phyloP scores from a whole-genome alignment of 2,797 vertebrate genomes.

The Eulemur mongoz region DNA sequence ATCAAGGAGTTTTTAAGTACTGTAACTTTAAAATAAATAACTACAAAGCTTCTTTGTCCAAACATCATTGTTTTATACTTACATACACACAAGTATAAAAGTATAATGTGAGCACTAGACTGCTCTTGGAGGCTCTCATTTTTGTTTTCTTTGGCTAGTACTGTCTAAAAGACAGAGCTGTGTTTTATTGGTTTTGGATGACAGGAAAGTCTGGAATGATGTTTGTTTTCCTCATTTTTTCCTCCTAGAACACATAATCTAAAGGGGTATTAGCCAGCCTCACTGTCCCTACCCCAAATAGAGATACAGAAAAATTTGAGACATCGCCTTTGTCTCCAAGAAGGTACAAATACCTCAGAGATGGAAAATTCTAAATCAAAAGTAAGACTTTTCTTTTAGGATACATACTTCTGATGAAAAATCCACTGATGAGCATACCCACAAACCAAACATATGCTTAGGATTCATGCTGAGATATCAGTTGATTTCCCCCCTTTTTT shows the following conservation, averaged over 20 bases:
- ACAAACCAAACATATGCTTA: conserved; percentile 76
- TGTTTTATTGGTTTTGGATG: conserved; percentile 83
- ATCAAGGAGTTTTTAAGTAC: conserved; percentile 85
- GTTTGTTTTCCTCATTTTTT: conserved; percentile 76
- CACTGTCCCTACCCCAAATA: conserved; percentile 68
- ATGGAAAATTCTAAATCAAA: conserved; percentile 73
- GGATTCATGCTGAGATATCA: conserved; percentile 79
- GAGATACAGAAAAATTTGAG: conserved; percentile 63
- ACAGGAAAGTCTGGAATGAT: conserved; percentile 83
- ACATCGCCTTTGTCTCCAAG: conserved; percentile 68
- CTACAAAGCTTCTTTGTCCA: conserved; percentile 84
- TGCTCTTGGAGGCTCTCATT: conserved; percentile 82
- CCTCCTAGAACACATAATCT: conserved; percentile 75
- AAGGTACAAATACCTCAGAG: conserved; percentile 85
- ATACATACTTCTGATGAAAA: conserved; percentile 50
- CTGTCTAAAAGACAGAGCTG: conserved; percentile 82
- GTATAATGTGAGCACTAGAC: conserved; percentile 81
- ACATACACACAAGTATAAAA: conserved; percentile 68
- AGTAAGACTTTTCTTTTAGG: conserved; percentile 18
- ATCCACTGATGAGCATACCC: conserved; percentile 50
- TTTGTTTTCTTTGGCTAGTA: conserved; percentile 83
- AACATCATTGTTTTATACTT: conserved; percentile 73
- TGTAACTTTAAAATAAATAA: conserved; percentile 86
- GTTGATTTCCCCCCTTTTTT: conserved; percentile 43
- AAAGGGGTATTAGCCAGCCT: conserved; percentile 83